Base-by-base conservation (phyloP, 2,797 vertebrate genomes). In the Fringilla coelebs region DNA sequence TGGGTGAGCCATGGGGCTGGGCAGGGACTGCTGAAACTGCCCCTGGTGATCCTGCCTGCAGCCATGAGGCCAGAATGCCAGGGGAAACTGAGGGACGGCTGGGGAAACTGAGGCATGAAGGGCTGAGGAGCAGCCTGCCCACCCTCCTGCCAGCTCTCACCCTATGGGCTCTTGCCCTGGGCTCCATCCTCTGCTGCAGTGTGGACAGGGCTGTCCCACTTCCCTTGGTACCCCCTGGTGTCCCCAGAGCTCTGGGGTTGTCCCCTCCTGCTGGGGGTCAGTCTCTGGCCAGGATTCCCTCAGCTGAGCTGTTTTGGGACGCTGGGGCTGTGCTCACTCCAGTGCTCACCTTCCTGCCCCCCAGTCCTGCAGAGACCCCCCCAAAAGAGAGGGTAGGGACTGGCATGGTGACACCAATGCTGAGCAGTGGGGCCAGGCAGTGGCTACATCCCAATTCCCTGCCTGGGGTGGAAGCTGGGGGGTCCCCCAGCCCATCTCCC, bases 11-110 rank as follows among this genome's bases (percentile, higher is more conserved):
- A 1, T 18, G 49, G 58, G 78, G 61, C 85, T 63, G 89, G 75
- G 62, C 2, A 7, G 62, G 61, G 60, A 19, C 41, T 1, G 9
- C 18, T 34, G 18, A 43, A 40, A 31, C 63, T 26, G 51, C 86
- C 67, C 2, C 3, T 28, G 57, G 17, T 4, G 1, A 38, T 62
- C 29, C 72, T 40, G 66, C 40, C 22, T 43, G 52, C 51, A 26
- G 65, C 79, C 9, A 1, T 3, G 7, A 31, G 24, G 36, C 41
- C 0, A 9, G 34, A 32, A 32, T 11, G 48, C 18, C 8, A 4
- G 49, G 86, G 94, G 80, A 93, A 90, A 88, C 86, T 55, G 90
- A 94, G 92, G 90, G 82, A 41, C 4, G 3, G 17, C n/a, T 14
- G 45, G 81, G 92, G 73, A 90, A 83, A 88, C 76, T 54, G 90